Evolutionary conservation across 2,888 invertebrate species (phyloP).

Genomic region (Hemithea aestivaria): DNA sequence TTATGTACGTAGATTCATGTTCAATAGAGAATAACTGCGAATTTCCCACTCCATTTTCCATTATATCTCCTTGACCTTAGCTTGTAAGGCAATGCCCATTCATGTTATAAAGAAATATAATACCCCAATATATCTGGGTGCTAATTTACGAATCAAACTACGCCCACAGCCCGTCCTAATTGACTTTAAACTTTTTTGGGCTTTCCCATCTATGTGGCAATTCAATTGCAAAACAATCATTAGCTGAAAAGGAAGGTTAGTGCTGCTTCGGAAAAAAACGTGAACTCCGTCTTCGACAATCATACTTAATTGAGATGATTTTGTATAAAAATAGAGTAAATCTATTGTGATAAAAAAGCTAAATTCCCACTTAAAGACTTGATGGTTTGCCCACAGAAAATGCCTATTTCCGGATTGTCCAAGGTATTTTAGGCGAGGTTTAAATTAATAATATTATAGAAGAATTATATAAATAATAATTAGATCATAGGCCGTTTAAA

Average conservation of each 20-base stretch:
- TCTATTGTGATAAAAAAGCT: too few relatives aligned
- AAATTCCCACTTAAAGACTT: too few relatives aligned
- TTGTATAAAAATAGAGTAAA: too few relatives aligned
- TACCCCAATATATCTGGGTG: slow-evolving; percentile 6
- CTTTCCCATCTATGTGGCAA: slow-evolving; percentile 11
- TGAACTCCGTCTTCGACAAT: background rate
- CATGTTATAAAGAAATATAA: slow-evolving; percentile 1
- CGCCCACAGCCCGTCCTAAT: slow-evolving; percentile 11
- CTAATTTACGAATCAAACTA: slow-evolving; percentile 13
- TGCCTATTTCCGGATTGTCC: too few relatives aligned
- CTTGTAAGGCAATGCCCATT: slow-evolving; percentile 6
- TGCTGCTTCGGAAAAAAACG: slow-evolving; percentile 1
- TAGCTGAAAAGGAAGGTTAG: slow-evolving; percentile 4
- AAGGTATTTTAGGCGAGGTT: too few relatives aligned
- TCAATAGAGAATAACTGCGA: slow-evolving; percentile 5
- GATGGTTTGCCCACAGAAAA: too few relatives aligned
- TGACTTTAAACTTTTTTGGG: slow-evolving; percentile 10
- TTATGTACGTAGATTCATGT: background rate
- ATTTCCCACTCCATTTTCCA: slow-evolving; percentile 11
- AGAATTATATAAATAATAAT: too few relatives aligned
- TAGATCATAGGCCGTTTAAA: too few relatives aligned
- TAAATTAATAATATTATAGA: too few relatives aligned
- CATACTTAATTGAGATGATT: too few relatives aligned
- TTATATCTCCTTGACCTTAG: slow-evolving; percentile 11
- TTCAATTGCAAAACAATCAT: slow-evolving; percentile 3